Conservation (phyloP, 2,113 vertebrate genomes). For the Scytalopus superciliaris region DNA sequence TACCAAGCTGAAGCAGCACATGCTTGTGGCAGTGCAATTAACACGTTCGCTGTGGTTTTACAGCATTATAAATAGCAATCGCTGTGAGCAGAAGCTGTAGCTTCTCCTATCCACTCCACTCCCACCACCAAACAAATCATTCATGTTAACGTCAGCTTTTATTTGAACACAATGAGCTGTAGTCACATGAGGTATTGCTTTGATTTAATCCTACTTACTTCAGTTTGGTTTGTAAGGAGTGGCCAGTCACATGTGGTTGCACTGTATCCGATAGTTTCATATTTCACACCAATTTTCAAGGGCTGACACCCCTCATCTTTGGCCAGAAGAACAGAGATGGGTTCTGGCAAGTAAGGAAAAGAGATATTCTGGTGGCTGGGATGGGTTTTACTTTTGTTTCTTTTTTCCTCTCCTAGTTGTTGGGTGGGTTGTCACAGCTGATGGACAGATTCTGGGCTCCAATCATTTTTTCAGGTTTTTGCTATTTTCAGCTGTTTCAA, state of each 20-base stretch:
- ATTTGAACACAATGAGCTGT: conserved; percentile 44
- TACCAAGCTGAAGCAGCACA: not conserved
- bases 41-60: not conserved
- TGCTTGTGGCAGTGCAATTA: not conserved
- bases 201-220: conserved; percentile 45
- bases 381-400: not conserved
- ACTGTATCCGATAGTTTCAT: not conserved
- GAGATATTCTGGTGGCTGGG: not conserved
- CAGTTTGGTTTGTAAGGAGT: conserved; percentile 41
- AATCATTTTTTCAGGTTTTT: not conserved
- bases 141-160: conserved; percentile 17
- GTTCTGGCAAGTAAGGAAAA: not conserved
- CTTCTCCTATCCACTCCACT: not conserved
- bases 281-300: not conserved
- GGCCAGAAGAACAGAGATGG: not conserved
- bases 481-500: not conserved
- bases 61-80: not conserved
- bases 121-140: not conserved
- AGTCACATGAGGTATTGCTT: conserved; percentile 43
- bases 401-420: not conserved
- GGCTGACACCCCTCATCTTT: not conserved
- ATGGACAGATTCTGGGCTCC: not conserved
- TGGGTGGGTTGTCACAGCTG: not conserved
- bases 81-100: not conserved
- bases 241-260: not conserved